Conservation (phyloP, 2,797 vertebrate species). For the Nothura maculosa region DNA sequence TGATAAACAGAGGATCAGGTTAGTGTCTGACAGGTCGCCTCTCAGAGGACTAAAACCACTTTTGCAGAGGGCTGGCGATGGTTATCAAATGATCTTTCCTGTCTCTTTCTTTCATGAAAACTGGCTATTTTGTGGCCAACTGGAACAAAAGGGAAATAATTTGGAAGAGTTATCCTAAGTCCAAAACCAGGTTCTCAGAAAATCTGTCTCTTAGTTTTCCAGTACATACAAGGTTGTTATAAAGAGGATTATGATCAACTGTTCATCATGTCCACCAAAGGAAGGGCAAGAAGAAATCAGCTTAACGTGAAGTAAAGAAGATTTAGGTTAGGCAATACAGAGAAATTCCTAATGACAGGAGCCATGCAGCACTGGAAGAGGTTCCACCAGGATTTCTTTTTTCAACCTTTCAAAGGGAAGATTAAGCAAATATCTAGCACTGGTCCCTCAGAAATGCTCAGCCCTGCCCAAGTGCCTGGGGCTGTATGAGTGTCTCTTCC, state of each 20-base stretch:
- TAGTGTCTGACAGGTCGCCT: slow-evolving; percentile 12
- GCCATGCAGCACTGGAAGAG: not conserved
- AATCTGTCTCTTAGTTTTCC: not conserved
- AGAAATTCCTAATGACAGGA: not conserved
- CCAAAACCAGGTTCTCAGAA: slow-evolving; percentile 4
- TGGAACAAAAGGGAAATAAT: slow-evolving; percentile 16
- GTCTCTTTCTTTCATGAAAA: slow-evolving; percentile 20
- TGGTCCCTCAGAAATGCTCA: not conserved
- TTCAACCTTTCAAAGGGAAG: not conserved
- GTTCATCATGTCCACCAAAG: slow-evolving; percentile 35
- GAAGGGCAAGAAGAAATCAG: slow-evolving; percentile 56
- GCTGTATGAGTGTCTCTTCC: not conserved
- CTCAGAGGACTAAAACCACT: not conserved
- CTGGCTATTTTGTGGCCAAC: not conserved
- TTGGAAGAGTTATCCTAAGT: slow-evolving; percentile 10
- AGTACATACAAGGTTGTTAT: not conserved
- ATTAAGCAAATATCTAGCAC: not conserved
- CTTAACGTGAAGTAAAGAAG: slow-evolving; percentile 60
- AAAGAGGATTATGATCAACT: slow-evolving; percentile 58
- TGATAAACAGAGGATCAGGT: slow-evolving; percentile 45
- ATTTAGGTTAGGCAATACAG: slow-evolving; percentile 19
- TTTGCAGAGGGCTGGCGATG: not conserved
- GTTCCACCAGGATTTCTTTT: not conserved
- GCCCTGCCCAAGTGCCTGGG: not conserved
- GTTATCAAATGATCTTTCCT: slow-evolving; percentile 25